phyloP scores from a whole-genome alignment of 2,113 vertebrate genomes.

The Garra rufa region DNA sequence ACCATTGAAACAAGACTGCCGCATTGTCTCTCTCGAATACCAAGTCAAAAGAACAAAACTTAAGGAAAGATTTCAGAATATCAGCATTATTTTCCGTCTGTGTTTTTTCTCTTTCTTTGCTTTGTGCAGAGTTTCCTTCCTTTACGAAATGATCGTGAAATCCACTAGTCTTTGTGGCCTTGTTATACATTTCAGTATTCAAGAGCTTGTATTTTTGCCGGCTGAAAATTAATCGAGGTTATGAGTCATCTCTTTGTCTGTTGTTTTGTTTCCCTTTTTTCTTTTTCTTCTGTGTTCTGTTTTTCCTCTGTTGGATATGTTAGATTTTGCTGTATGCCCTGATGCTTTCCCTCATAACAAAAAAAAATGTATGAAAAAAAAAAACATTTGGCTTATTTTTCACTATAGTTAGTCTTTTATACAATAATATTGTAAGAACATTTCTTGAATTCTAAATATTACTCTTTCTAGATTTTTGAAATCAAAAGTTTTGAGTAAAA shows the following conservation, averaged over 20 bases:
- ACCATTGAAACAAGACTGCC: constrained; percentile 78
- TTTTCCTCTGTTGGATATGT: constrained; percentile 91
- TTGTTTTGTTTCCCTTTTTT: constrained; percentile 79
- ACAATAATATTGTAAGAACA: constrained; percentile 99
- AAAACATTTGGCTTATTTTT: constrained; percentile 99
- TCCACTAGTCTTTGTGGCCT: constrained; percentile 84
- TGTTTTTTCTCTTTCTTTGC: constrained; percentile 67
- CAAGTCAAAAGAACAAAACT: constrained; percentile 62
- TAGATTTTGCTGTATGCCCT: constrained; percentile 95
- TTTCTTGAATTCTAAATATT: constrained; percentile 99
- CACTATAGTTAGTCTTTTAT: constrained; percentile 99
- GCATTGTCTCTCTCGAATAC: constrained; percentile 65
- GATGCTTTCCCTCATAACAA: constrained; percentile 93
- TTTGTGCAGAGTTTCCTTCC: constrained; percentile 74
- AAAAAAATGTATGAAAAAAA: constrained; percentile 80
- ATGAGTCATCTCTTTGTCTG: constrained; percentile 82
- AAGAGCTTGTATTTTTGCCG: constrained; percentile 84
- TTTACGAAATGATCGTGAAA: constrained; percentile 53
- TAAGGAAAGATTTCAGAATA: constrained; percentile 63
- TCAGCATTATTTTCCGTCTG: constrained; percentile 41
- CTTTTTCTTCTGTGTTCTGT: constrained; percentile 72
- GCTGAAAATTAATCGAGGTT: constrained; percentile 83
- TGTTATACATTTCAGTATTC: constrained; percentile 95
- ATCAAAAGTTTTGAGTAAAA: constrained; percentile 99
- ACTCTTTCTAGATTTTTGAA: constrained; percentile 99